Conservation (phyloP, 2,113 vertebrate genomes). For the Chunga burmeisteri region DNA sequence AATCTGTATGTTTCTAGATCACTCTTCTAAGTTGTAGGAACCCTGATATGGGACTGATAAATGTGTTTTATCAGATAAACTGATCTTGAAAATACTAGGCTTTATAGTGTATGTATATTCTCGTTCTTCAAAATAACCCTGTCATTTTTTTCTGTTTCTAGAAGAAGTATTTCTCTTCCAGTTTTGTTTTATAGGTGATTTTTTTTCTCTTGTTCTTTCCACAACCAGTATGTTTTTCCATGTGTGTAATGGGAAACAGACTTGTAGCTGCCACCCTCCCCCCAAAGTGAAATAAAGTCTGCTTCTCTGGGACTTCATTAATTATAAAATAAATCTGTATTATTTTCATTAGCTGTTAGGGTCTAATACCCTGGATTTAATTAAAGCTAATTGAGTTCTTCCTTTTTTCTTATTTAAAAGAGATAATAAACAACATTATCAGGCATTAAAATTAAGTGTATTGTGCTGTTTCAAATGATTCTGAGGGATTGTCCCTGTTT, state of each 20-base stretch:
- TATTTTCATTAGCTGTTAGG: conserved; percentile 34
- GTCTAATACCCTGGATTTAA: conserved; percentile 39
- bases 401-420: conserved; percentile 37
- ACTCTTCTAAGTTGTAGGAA: not conserved
- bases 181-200: not conserved
- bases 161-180: not conserved
- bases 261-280: not conserved
- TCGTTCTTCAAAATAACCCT: not conserved
- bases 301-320: conserved; percentile 40
- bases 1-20: not conserved
- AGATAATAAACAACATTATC: conserved; percentile 24
- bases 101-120: not conserved
- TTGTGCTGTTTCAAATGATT: conserved; percentile 21
- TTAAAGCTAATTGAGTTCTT: conserved; percentile 52
- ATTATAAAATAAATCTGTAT: conserved; percentile 45
- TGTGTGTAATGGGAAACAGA: not conserved
- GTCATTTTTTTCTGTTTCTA: not conserved
- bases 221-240: not conserved
- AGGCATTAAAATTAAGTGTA: conserved; percentile 23
- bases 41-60: not conserved
- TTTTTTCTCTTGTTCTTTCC: not conserved
- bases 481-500: not conserved
- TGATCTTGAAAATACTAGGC: not conserved
- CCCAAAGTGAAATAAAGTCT: not conserved
- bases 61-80: not conserved